These are phyloP conservation scores for Lysiphlebus fabarum DNA, from an alignment of 1,140 invertebrate species.

Conservation along the genomic window DNA sequence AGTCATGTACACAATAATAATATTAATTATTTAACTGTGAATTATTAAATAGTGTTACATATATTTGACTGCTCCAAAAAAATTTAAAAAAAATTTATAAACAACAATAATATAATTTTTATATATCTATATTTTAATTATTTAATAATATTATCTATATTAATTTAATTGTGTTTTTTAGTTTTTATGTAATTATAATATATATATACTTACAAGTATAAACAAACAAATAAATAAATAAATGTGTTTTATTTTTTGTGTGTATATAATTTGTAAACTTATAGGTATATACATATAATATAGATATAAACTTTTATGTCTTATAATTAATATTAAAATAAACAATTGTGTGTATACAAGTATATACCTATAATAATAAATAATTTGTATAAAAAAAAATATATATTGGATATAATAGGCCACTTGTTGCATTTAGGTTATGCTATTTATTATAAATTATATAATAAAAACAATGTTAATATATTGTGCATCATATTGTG, in stretches of 20 bases:
- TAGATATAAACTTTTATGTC: no score
- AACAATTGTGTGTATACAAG: no score
- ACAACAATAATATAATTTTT: conserved; percentile 1
- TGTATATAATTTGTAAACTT: no score
- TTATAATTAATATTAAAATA: conserved; percentile 16
- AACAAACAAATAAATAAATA: no score
- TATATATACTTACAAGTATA: no score
- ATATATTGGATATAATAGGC: conserved; percentile 32
- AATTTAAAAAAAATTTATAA: neutral
- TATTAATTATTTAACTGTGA: conserved; percentile 11
- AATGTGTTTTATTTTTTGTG: no score
- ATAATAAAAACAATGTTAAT: no score
- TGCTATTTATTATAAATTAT: conserved; percentile 45
- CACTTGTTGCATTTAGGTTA: conserved; percentile 52
- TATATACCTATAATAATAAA: no score
- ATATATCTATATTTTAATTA: no score
- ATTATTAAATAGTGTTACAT: neutral
- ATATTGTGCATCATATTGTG: conserved; percentile 32
- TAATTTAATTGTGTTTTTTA: neutral
- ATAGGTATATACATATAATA: no score
- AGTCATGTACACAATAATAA: conserved; percentile 17
- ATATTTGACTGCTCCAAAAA: neutral
- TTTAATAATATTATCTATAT: neutral
- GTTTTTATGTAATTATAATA: no score
- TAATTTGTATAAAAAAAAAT: neutral